Base-by-base conservation (phyloP, 2,113 vertebrate genomes). In the Dermatemys mawii region DNA sequence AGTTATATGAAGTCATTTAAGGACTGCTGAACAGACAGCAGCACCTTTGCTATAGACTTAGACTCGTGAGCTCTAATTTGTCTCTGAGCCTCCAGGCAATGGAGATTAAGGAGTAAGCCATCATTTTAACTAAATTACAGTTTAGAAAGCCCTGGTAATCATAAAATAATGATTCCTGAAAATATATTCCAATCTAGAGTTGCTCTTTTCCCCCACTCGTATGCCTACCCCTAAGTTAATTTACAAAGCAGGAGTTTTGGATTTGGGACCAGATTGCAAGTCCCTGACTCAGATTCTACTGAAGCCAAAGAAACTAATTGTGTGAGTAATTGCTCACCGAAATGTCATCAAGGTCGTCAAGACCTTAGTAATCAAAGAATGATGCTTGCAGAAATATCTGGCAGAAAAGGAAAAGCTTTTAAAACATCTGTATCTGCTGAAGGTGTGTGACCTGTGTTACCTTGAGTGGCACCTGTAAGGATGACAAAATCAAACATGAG, bases 281-380 rank as follows among this genome's bases (percentile, higher is more conserved):
- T 11, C 13, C 12, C 84, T 21, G 12, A 38, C 16, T 81, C 21
- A 9, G 26, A 2, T 53, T 84, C 44, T 29, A 1, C 11, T 2
- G 6, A 0, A 41, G 21, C 38, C 26, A 49, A 11, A 21, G 27
- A 29, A 48, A 32, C 13, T 49, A 24, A 46, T 46, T 0, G 46
- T 32, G 27, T 53, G 35, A 84, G 73, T 0, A 0, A 8, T 21
- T 0, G 0, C 29, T 60, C 0, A 0, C 38, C 0, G n/a, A n/a
- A n/a, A n/a, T n/a, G n/a, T n/a, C n/a, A n/a, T n/a, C n/a, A n/a
- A n/a, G n/a, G n/a, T n/a, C n/a, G n/a, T 35, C 35, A 67, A 67
- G 60, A 67, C 32, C 14, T n/a, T 67, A 67, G 17, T 0, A 2
- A 78, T 49, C 17, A 50, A n/a, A 50, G 53, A 2, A 5, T 86